Evolutionary conservation across 2,113 vertebrate species (phyloP), one percentile per base, ranked within the genome.

Genomic region (Phycodurus eques): DNA sequence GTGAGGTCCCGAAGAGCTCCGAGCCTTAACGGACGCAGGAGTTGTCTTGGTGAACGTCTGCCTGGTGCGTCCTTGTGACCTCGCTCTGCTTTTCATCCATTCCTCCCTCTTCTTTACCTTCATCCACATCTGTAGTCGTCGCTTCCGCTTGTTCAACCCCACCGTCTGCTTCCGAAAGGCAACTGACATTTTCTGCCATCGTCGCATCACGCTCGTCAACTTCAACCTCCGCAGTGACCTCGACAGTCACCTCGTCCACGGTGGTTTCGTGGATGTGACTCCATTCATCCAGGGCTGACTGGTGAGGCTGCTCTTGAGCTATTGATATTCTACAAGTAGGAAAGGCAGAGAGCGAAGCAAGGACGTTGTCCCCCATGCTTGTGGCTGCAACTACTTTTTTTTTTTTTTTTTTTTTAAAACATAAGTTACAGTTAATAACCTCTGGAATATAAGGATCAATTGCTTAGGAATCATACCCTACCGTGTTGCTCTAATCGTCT

Each of bases 401-500:
- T 46, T 68, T 15, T 19, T 19, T 44, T 71, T 1, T 63, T 46
- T 68, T 15, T 4, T 51, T 5, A 4, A 76, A 31, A 7, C 49
- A 27, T 4, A 0, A 54, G 31, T 42, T 5, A 31, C 15, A 47
- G 8, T 67, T 44, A 14, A 70, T 2, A 17, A 12, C 31, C 20
- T 5, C 72, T n/a, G 8, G 13, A 69, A 64, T 10, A 39, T 39
- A 39, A 43, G 0, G 22, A 33, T 0, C 39, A 56, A 22, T 44
- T 0, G 2, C 22, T n/a, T 3, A 22, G 1, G 39, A 17, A 35
- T 62, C 57, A n/a, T 0, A 2, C 65, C 79, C 47, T 33, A 88
- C 91, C 88, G 31, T 90, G 88, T 44, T 80, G 78, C 61, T 90
- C 85, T 44, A 92, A 75, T 75, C 83, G 81, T 0, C 83, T 82